Base-by-base conservation (phyloP, 2,888 invertebrate species). In the Psylliodes chrysocephalus region DNA sequence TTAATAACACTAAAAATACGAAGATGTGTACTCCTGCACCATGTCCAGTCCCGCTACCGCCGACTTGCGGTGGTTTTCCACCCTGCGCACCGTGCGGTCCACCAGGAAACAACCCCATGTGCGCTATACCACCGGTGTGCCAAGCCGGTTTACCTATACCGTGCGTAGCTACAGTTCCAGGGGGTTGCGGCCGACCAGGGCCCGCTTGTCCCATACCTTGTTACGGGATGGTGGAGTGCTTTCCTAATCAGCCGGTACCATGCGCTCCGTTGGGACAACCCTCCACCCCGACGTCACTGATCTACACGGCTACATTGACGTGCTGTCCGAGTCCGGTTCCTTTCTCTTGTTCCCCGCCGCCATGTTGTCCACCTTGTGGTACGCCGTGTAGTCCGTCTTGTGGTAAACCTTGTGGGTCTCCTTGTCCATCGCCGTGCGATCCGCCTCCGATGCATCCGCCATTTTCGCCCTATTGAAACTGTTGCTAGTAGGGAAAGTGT, bases 211-310 rank as follows among this genome's bases (percentile, higher is more conserved):
- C 49, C 1, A 22, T 46, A 2, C 49, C 49, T 1, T 49, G 49
- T 12, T n/a, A 1, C 5, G 49, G 12, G 4, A 12, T 28, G 4
- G 25, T 25, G 14, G 14, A 4, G 7, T 49, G 49, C 15, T 14
- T 14, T 8, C 49, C 49, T 17, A 10, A 22, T 14, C 28, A 8
- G 14, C 49, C 49, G 10, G 49, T 49, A 3, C 49, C 49, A 0
- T 49, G 49, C 15, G 49, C 15, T 6, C 49, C 49, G 1, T 12
- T 49, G 15, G 49, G 49, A 1, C 49, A 49, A 12, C 49, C 49
- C 2, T 49, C 49, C 12, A 14, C 14, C 10, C 49, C 49, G 12
- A 49, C 28, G 14, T 28, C 49, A 7, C 12, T 49, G 28, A 14
- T 49, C 2, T 49, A 49, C 15, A 49, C 28, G 10, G 28, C 49